Conservation (phyloP, 2,113 vertebrate genomes). For the Pygoscelis adeliae region DNA sequence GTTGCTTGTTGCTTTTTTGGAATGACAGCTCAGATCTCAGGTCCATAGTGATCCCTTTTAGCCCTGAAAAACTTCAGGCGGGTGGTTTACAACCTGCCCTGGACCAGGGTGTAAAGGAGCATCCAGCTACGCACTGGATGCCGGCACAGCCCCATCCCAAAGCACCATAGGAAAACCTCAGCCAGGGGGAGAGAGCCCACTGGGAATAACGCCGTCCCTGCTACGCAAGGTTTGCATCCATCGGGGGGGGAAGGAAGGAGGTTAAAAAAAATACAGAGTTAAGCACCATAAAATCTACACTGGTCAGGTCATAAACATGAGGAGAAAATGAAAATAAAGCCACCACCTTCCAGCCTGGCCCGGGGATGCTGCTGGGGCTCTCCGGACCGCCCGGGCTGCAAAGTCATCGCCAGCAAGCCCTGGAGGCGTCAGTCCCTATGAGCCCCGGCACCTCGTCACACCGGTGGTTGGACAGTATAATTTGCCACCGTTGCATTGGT, state of each 20-base stretch:
- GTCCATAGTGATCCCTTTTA: background rate
- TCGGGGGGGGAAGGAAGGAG: background rate
- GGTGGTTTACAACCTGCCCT: background rate
- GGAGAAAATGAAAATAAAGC: constrained; percentile 20
- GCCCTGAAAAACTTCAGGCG: background rate
- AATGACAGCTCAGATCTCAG: background rate
- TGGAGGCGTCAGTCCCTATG: background rate
- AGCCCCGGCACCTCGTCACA: background rate
- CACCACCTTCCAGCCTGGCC: constrained; percentile 22
- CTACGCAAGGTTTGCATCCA: background rate
- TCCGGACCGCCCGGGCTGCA: background rate
- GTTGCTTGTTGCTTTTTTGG: background rate
- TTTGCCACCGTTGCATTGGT: background rate
- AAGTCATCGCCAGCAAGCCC: background rate
- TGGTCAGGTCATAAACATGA: constrained; percentile 53
- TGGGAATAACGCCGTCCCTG: background rate
- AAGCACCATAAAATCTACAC: constrained; percentile 75
- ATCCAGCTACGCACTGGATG: fast-evolving
- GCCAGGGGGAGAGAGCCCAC: background rate
- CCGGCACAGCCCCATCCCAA: background rate
- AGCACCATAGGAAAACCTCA: constrained; percentile 31
- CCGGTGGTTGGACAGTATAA: background rate
- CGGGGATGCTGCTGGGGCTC: background rate
- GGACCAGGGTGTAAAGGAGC: background rate
- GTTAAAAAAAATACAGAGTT: constrained; percentile 18